phyloP scores from a whole-genome alignment of 2,113 vertebrate genomes.

The Cinclus mexicanus region DNA sequence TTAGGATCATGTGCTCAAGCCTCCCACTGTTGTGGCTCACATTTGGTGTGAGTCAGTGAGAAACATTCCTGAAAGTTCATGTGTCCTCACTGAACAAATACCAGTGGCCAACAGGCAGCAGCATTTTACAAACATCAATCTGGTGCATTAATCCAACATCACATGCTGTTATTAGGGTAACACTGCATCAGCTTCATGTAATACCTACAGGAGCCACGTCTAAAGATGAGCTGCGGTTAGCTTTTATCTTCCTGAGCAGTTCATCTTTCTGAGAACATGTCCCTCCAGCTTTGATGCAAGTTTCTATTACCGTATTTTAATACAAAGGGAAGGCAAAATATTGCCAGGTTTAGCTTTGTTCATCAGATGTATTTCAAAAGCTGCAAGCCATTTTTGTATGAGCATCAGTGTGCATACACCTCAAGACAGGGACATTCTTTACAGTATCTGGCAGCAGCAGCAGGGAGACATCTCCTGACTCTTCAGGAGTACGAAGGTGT shows the following conservation, averaged over 20 bases:
- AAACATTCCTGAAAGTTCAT: background rate
- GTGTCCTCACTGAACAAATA: background rate
- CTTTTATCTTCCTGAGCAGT: background rate
- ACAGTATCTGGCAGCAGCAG: background rate
- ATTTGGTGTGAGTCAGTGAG: background rate
- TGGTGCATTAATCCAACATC: background rate
- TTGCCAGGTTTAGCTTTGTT: background rate
- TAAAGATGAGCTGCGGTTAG: background rate
- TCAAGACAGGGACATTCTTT: background rate
- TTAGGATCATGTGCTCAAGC: background rate
- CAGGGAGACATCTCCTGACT: background rate
- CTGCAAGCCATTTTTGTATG: background rate
- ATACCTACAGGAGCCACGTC: background rate
- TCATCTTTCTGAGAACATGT: background rate
- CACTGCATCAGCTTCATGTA: background rate
- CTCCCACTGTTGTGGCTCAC: background rate
- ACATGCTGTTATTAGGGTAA: background rate
- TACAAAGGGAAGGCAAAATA: background rate
- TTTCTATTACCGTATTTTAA: background rate
- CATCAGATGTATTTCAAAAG: background rate
- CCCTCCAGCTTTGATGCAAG: background rate
- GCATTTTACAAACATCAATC: background rate
- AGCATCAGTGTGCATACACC: background rate
- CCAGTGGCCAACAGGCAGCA: background rate
- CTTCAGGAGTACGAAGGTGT: background rate